phyloP scores from a whole-genome alignment of 2,797 vertebrate species.

The Esox lucius region DNA sequence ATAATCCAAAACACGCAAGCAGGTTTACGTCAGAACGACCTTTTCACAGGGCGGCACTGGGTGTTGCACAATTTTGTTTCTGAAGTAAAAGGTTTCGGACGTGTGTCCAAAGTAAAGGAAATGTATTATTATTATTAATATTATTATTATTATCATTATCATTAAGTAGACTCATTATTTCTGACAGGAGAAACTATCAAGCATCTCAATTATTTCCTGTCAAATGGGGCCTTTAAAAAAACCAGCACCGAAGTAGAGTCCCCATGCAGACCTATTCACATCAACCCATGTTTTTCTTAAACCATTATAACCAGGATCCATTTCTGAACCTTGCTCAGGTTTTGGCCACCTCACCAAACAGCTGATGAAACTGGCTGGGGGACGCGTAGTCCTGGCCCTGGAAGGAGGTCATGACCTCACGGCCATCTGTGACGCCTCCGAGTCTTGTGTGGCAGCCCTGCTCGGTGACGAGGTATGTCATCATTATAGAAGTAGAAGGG shows the following conservation, averaged over 20 bases:
- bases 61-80: too few species aligned
- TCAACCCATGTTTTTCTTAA: neutral
- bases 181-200: too few species aligned
- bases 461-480: conserved; percentile 84
- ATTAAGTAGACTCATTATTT: too few species aligned
- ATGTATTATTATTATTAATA: too few species aligned
- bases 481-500: neutral
- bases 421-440: conserved; percentile 92
- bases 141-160: too few species aligned
- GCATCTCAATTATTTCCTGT: neutral
- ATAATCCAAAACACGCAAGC: too few species aligned
- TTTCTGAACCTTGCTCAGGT: conserved; percentile 69
- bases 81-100: too few species aligned
- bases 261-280: neutral
- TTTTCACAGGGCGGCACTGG: too few species aligned
- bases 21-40: too few species aligned
- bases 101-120: too few species aligned
- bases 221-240: neutral
- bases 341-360: conserved; percentile 93
- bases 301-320: neutral
- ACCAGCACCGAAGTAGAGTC: neutral
- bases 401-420: conserved; percentile 92
- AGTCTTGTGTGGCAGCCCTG: conserved; percentile 88
- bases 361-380: conserved; percentile 90
- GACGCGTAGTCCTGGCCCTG: conserved; percentile 90